Conservation (phyloP, 2,888 invertebrate species). For the Corythucha ciliata region DNA sequence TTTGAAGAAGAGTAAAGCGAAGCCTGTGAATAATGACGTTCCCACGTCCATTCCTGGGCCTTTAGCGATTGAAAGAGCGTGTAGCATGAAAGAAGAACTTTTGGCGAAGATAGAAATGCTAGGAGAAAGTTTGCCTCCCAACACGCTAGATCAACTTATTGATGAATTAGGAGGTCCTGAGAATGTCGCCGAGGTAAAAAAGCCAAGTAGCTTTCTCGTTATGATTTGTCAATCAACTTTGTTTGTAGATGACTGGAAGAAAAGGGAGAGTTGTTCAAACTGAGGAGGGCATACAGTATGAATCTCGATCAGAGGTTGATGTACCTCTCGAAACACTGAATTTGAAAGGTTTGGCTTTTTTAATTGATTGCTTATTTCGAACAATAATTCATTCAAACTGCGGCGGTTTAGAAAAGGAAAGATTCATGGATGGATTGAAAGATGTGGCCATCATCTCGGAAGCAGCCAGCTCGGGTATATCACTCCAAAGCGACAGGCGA, state of each 20-base stretch:
- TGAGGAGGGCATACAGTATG: slow-evolving; percentile 86
- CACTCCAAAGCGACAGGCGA: slow-evolving; percentile 89
- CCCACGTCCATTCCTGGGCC: slow-evolving; percentile 54
- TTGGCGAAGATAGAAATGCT: slow-evolving; percentile 73
- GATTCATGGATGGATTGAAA: slow-evolving; percentile 98
- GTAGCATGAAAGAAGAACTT: slow-evolving; percentile 87
- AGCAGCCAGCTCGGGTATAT: slow-evolving; percentile 96
- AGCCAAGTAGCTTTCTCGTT: neutral
- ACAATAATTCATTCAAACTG: neutral
- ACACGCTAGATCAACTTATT: slow-evolving; percentile 95
- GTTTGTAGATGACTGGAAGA: slow-evolving; percentile 83
- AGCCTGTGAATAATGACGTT: slow-evolving; percentile 25
- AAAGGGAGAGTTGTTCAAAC: slow-evolving; percentile 88
- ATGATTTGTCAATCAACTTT: neutral
- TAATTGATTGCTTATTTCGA: neutral
- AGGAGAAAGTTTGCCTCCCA: slow-evolving; percentile 83
- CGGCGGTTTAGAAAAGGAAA: slow-evolving; percentile 47
- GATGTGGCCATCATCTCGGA: slow-evolving; percentile 98
- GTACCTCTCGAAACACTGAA: slow-evolving; percentile 95
- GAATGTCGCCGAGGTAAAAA: slow-evolving; percentile 82
- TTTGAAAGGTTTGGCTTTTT: slow-evolving; percentile 67
- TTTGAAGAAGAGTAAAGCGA: slow-evolving; percentile 36
- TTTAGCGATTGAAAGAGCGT: slow-evolving; percentile 80
- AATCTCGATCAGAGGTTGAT: slow-evolving; percentile 87
- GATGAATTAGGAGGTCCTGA: slow-evolving; percentile 97